A percentile compares a stretch with the other conserved stretches of the same genome.
phyloP scores from a whole-genome alignment of 2,113 vertebrate genomes.

The Oncorhynchus mykiss region DNA sequence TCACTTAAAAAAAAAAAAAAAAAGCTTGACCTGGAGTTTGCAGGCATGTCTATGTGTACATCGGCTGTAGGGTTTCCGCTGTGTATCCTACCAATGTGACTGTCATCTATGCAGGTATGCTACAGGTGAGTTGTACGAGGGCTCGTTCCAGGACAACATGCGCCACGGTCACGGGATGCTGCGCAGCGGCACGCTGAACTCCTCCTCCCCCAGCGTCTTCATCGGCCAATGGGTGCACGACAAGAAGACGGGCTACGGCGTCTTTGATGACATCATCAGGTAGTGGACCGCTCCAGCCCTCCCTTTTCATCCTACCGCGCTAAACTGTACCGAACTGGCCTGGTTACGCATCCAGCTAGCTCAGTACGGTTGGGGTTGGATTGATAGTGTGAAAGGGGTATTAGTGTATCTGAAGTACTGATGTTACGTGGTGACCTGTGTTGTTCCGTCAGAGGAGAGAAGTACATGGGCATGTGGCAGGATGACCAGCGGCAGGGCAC shows the following conservation, averaged over 20 bases:
- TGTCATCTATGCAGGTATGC: slow-evolving; percentile 77
- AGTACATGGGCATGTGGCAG: slow-evolving; percentile 98
- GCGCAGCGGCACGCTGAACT: slow-evolving; percentile 91
- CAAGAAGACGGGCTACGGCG: slow-evolving; percentile 94
- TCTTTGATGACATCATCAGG: slow-evolving; percentile 98
- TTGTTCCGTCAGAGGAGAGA: slow-evolving; percentile 83
- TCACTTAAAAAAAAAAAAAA: no score
- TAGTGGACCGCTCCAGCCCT: slow-evolving; percentile 44
- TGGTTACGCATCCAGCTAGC: no score
- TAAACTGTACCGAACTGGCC: no score
- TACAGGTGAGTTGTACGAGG: slow-evolving; percentile 92
- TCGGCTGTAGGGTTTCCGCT: not conserved
- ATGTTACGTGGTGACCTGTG: not conserved
- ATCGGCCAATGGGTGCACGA: slow-evolving; percentile 95
- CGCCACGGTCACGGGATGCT: slow-evolving; percentile 95
- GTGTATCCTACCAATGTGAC: not conserved
- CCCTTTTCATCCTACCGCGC: no score
- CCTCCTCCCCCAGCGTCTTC: slow-evolving; percentile 94
- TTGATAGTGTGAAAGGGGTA: no score
- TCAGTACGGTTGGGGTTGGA: no score
- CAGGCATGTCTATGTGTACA: not conserved
- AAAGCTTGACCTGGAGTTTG: not conserved
- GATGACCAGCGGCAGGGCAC: slow-evolving; percentile 89
- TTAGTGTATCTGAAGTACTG: not conserved
- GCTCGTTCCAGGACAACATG: slow-evolving; percentile 91